These are phyloP conservation scores for Hypanus sabinus DNA, from an alignment of 2,113 vertebrate genomes.

Conservation along the genomic window DNA sequence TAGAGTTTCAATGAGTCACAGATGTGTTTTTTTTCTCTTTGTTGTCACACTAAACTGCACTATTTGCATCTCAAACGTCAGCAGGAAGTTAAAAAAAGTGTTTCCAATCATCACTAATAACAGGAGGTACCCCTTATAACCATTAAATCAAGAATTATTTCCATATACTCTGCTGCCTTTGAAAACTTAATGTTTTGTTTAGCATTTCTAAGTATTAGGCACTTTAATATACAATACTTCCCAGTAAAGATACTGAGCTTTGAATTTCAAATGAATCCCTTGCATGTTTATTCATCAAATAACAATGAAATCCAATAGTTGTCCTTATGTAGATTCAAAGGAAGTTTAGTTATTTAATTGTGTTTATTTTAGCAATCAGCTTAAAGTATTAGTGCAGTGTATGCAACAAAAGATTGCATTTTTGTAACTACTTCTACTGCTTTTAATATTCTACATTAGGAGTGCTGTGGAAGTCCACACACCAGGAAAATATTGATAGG, in stretches of 20 bases:
- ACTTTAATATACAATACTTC: not conserved
- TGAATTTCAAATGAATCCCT: not conserved
- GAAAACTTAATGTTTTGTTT: not conserved
- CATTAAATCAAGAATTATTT: slow-evolving; percentile 18
- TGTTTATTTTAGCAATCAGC: not conserved
- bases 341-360: not conserved
- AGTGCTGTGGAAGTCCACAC: not conserved
- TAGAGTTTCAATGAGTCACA: slow-evolving; percentile 32
- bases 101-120: slow-evolving; percentile 32
- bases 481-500: not conserved
- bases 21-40: slow-evolving; percentile 31
- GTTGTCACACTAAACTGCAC: slow-evolving; percentile 16
- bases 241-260: not conserved
- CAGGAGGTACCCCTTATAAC: slow-evolving; percentile 18
- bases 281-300: not conserved
- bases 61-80: not conserved
- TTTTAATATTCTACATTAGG: not conserved
- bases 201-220: not conserved
- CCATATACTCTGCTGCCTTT: not conserved
- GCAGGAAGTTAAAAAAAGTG: slow-evolving; percentile 35
- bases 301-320: not conserved
- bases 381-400: not conserved
- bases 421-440: not conserved
- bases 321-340: not conserved
- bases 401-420: not conserved